phyloP scores from a whole-genome alignment of 2,113 vertebrate species.

The Leucosticte australis region DNA sequence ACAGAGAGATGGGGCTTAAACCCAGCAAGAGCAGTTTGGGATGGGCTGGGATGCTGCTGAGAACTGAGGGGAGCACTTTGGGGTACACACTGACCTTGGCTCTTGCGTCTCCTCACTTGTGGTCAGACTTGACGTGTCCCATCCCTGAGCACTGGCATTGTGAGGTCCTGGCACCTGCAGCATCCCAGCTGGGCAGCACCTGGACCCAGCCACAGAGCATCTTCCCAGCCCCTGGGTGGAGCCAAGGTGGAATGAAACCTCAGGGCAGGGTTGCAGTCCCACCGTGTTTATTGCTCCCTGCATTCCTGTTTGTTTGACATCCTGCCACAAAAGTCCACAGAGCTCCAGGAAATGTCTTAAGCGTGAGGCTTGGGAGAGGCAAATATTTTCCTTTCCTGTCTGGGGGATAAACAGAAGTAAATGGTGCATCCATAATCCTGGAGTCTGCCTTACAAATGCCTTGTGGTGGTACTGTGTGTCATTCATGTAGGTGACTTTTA shows the following conservation, averaged over 20 bases:
- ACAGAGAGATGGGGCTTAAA: background rate
- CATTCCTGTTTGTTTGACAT: background rate
- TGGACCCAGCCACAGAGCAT: background rate
- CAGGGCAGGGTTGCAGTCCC: background rate
- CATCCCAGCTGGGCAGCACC: background rate
- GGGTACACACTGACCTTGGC: rapidly evolving
- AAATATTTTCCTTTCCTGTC: slow-evolving; percentile 42
- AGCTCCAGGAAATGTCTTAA: slow-evolving; percentile 3
- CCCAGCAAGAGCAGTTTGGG: background rate
- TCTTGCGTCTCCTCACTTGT: background rate
- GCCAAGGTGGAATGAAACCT: background rate
- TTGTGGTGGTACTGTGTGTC: slow-evolving; percentile 36
- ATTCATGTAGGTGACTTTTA: slow-evolving; percentile 70
- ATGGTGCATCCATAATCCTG: slow-evolving; percentile 50
- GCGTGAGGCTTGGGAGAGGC: background rate
- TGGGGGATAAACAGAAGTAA: slow-evolving; percentile 40
- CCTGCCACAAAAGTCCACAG: background rate
- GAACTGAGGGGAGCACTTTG: rapidly evolving
- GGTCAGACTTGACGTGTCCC: background rate
- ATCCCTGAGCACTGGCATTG: rapidly evolving
- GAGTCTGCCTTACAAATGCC: slow-evolving; percentile 50
- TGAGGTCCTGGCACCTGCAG: background rate
- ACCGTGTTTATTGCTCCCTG: background rate
- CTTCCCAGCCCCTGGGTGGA: background rate
- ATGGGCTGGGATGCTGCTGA: background rate